Base-by-base conservation (phyloP, 2,888 invertebrate species). In the Biston betularia region DNA sequence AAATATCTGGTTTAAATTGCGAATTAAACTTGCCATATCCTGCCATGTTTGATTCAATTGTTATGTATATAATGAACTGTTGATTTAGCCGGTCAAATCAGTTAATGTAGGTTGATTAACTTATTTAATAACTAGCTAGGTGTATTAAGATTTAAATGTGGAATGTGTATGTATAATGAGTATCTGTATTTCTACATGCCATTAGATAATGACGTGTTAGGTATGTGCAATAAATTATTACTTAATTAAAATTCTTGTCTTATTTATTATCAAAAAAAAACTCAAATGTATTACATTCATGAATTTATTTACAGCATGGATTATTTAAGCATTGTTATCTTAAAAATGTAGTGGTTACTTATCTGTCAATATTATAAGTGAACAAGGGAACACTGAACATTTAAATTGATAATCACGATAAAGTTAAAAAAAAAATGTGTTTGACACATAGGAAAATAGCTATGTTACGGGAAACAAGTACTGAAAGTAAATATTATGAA, bases 1-100 rank as follows among this genome's bases (percentile, higher is more conserved):
- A 3, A 6, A 45, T 44, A 6, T 11, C n/a, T 46, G 14, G 14
- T 15, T 14, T n/a, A 15, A 79, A 82, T 78, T 76, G 71, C 74
- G 88, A 89, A 90, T 92, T 92, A 90, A 92, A 91, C 92, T 87
- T 88, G 90, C 93, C 93, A 92, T 92, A 87, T 70, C 71, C 81
- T 81, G 89, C 89, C 89, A 91, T 91, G 92, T 90, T 92, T 92
- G 88, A 90, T 90, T 90, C 89, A 76, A 69, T 77, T 77, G 59
- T 33, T 66, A 57, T 10, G 14, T 56, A 14, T 42, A 53, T 62
- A 15, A 50, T 24, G 58, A 58, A 57, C 11, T 60, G 14, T 63
- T n/a, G 45, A 60, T 54, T 55, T 54, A 46, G 57, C 56, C 55
- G 63, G 52, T 75, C 62, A 79, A 82, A 73, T 24, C 53, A 42